Evolutionary conservation across 2,113 vertebrate species (phyloP), one percentile per base, ranked within the genome.

Genomic region (Dasyprocta punctata): DNA sequence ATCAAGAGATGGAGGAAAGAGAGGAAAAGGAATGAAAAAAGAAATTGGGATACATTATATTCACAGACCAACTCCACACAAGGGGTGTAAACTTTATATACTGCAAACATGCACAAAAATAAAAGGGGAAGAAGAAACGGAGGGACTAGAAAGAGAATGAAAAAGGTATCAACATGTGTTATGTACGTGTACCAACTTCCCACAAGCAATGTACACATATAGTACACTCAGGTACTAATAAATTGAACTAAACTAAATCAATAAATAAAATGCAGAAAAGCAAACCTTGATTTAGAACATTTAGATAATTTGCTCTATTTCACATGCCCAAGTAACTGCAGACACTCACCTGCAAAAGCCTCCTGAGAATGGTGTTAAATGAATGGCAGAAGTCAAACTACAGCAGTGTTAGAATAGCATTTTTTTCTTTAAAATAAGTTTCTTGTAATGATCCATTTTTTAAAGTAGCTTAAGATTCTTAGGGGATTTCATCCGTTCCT

Each of bases 391-490:
- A 90, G 3, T 73, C 47, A 88, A 10, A 71, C 75, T 47, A 38
- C 19, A 83, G n/a, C 9, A n/a, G 30, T 20, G 11, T 14, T 88
- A 26, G 5, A 80, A 90, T 89, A 26, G 20, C 19, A 56, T 52
- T 19, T 56, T 49, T 61, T 78, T 24, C 28, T 73, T 85, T 38
- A 24, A 89, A 89, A 41, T 58, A 97, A 87, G 28, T 3, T 28
- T 54, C n/a, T 58, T 94, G 24, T 60, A 71, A 89, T 41, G 16
- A 54, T 84, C 30, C 24, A 28, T 89, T 92, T 80, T 90, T 82
- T 80, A 65, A 78, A 92, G 8, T 41, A 17, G 91, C 26, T 88
- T 77, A 78, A 81, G 41, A 89, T 61, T 95, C 60, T 89, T 82
- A 82, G 19, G 30, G 4, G 13, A 47, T 58, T 20, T 19, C 14